phyloP scores from a whole-genome alignment of 1,140 invertebrate genomes.

The Archegozetes longisetosus region DNA sequence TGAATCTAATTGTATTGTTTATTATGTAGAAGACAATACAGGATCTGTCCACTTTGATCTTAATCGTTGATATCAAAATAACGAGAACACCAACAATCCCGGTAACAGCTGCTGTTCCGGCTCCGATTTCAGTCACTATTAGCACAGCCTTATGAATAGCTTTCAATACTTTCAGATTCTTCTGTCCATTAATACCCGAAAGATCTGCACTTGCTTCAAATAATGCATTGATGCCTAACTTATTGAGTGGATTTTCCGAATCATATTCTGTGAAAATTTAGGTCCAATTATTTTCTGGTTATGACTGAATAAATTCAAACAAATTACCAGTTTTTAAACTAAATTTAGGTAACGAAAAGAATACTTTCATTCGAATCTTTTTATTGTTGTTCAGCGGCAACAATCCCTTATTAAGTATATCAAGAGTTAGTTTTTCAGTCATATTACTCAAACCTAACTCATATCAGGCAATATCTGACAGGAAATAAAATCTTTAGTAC shows the following conservation, averaged over 20 bases:
- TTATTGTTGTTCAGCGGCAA: neutral
- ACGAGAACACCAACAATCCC: neutral
- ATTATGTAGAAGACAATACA: too few relatives aligned
- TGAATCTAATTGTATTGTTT: too few relatives aligned
- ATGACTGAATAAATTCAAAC: neutral
- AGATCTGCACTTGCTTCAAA: neutral
- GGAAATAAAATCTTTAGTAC: neutral
- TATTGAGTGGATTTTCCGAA: neutral
- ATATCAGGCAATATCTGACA: neutral
- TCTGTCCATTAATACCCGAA: neutral
- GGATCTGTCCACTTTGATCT: neutral
- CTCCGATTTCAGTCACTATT: constrained; percentile 61
- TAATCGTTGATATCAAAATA: neutral
- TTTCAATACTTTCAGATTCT: constrained; percentile 32
- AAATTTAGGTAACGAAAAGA: neutral
- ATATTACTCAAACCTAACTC: neutral
- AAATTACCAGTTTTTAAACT: neutral
- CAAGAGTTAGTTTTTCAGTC: neutral
- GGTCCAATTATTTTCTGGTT: neutral
- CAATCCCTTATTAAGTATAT: neutral
- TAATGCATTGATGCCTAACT: neutral
- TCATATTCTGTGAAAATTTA: neutral
- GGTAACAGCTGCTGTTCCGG: constrained; percentile 51
- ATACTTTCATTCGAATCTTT: neutral
- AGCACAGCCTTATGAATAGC: constrained; percentile 53